phyloP scores from a whole-genome alignment of 2,888 invertebrate species.

The Serripes groenlandicus region DNA sequence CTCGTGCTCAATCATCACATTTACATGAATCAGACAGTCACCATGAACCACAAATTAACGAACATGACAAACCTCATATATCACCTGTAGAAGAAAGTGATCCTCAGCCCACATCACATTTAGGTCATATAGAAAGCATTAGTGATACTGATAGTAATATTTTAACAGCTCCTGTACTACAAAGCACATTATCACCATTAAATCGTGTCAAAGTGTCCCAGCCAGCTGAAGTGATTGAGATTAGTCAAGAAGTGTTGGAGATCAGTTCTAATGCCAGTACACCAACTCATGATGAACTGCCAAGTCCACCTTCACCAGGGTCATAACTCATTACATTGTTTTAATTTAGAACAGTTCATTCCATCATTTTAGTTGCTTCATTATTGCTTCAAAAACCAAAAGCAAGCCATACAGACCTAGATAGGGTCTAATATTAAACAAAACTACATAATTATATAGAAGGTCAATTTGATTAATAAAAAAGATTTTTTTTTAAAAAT shows the following conservation, averaged over 20 bases:
- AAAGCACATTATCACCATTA: conserved; percentile 20
- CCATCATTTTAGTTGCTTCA: neutral
- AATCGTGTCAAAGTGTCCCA: conserved; percentile 36
- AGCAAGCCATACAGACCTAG: too few relatives aligned
- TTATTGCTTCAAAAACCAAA: too few relatives aligned
- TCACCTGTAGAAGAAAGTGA: neutral
- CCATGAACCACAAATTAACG: neutral
- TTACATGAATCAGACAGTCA: neutral
- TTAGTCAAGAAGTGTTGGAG: conserved; percentile 59
- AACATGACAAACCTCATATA: neutral
- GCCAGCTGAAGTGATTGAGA: conserved; percentile 29
- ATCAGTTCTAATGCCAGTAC: conserved; percentile 63
- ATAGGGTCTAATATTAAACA: too few relatives aligned
- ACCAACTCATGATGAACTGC: conserved; percentile 62
- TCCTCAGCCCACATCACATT: neutral
- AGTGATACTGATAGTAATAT: neutral
- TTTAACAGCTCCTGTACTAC: neutral
- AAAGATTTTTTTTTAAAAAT: too few relatives aligned
- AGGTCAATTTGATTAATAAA: too few relatives aligned
- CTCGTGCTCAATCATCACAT: neutral
- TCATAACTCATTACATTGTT: neutral
- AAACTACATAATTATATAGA: too few relatives aligned
- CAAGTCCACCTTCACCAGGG: conserved; percentile 43
- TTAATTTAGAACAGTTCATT: neutral
- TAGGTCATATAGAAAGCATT: neutral